Base-by-base conservation (phyloP, 2,888 invertebrate genomes). In the Agonum fuliginosum region DNA sequence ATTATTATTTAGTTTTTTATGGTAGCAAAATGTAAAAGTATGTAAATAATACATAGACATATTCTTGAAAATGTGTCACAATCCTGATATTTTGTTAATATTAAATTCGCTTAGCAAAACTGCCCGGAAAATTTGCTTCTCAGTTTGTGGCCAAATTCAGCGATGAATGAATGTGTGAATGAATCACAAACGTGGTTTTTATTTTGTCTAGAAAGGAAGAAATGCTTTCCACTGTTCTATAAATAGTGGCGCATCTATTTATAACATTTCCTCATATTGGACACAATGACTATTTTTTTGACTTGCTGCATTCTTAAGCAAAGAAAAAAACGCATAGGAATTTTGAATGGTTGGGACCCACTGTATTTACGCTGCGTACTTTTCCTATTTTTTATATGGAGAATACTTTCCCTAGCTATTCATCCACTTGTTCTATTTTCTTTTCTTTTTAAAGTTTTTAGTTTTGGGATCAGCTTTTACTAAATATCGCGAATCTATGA, bases 311-410 rank as follows among this genome's bases (percentile, higher is more conserved):
- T 81, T 81, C 81, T 80, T 80, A 78, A 69, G 78, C 62, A 78
- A 78, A 80, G 74, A 79, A 80, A 75, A 79, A 80, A 80, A 80
- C 79, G 80, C 80, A 80, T 79, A 77, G 80, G 80, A 80, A 81
- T 80, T 81, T 80, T 81, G 76, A 80, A 80, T 80, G 79, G 78
- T 78, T 71, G 79, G 27, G 79, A 72, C 78, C 79, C 78, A 62
- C 74, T 48, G 46, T 37, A 75, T 75, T 75, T 65, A 74, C 27
- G 74, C 70, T 70, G 69, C 72, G 73, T 77, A 78, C 74, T 78
- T 75, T 78, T 54, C 71, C 62, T 78, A 74, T 76, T 79, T 76
- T 78, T 71, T 62, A 19, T 72, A 37, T 70, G 27, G 17, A 34
- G 30, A 76, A 67, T 54, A 78, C 78, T 79, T 48, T 48, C 51